Base-by-base conservation (phyloP, 1,140 invertebrate genomes). In the Lanistes nyassanus region DNA sequence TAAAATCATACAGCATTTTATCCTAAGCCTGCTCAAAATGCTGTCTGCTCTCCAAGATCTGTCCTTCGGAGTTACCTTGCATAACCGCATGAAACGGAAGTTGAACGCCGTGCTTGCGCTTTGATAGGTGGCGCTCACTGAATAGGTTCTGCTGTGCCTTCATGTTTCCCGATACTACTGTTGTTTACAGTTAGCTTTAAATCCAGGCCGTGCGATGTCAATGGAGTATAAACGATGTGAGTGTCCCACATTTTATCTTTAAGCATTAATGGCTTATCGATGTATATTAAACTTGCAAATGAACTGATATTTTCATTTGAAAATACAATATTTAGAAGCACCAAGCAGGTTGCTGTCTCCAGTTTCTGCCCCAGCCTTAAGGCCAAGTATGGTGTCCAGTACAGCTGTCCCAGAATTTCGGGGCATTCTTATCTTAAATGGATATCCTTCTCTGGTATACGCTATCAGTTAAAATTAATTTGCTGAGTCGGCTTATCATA, bases 1-100 rank as follows among this genome's bases (percentile, higher is more conserved):
- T 95, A 47, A 97, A 92, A 90, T 97, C 92, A 80, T 80, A 82
- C 34, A 42, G 36, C 70, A 72, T 72, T 9, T 72, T 72, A 26
- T 39, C 19, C 42, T n/a, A n/a, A n/a, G n/a, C n/a, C 42, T 13
- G 9, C 42, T 47, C 42, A 3, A 60, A 60, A 5, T 11, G 3
- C 21, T 42, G 34, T 37, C 65, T 37, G 34, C 21, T 42, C 26
- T 19, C 29, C 21, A 7, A 13, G 56, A n/a, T 11, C 29, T 62
- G 70, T 72, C 70, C 55, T 72, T 72, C 55, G 31, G 70, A 72
- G 70, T 72, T 72, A 72, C 26, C 70, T 72, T 42, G 60, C 70
- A 56, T 72, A 26, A 39, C 2, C 37, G 31, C 19, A 29, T 19
- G 65, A n/a, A 56, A 36, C 70, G 70, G 70, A 72, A 72, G 70